A percentile compares a stretch with the other conserved stretches of the same genome.
Evolutionary conservation across 1,140 invertebrate genomes (phyloP).

Genomic region (Bicyclus anynana): DNA sequence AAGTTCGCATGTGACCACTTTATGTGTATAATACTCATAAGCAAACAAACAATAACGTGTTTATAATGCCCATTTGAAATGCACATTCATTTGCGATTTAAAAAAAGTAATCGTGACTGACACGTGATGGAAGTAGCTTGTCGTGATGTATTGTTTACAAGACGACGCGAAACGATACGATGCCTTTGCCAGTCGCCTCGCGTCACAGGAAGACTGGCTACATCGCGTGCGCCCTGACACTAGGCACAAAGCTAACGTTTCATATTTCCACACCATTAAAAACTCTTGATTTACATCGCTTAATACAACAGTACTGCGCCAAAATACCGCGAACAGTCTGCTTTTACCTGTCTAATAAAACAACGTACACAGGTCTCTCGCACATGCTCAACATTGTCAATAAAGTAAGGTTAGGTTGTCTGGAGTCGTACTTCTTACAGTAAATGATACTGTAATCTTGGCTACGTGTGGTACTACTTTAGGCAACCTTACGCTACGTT

Average conservation of each 20-base stretch:
- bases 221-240: constrained; percentile 41
- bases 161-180: constrained; percentile 24
- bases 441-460: too few species aligned
- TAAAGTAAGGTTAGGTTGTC: too few species aligned
- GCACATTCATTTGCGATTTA: too few species aligned
- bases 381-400: too few species aligned
- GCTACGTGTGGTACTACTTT: too few species aligned
- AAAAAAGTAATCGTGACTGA: not conserved
- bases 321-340: not conserved
- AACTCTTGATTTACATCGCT: constrained; percentile 2
- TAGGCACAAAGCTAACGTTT: constrained; percentile 38
- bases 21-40: too few species aligned
- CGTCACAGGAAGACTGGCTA: constrained; percentile 31
- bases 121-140: not conserved
- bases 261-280: constrained; percentile 35
- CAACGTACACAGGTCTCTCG: too few species aligned
- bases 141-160: constrained; percentile 38
- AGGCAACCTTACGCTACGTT: too few species aligned
- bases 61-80: too few species aligned
- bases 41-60: too few species aligned
- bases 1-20: too few species aligned
- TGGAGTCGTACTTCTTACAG: too few species aligned
- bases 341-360: not conserved
- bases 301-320: constrained; percentile 13
- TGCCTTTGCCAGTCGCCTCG: constrained; percentile 8